Conservation (phyloP, 2,888 invertebrate species). For the Sarcophaga carnaria region DNA sequence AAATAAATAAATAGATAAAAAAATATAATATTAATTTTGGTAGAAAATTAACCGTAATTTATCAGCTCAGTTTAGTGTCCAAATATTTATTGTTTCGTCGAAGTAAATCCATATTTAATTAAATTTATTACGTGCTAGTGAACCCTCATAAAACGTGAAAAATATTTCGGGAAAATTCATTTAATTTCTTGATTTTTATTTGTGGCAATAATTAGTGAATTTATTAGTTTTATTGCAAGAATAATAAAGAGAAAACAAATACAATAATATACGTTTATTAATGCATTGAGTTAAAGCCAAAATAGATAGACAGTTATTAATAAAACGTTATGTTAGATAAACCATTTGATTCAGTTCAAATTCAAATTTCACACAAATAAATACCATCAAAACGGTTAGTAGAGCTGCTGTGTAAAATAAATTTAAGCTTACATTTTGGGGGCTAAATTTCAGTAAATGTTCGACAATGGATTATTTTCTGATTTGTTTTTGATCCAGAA, state of each 20-base stretch:
- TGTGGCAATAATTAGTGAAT: neutral
- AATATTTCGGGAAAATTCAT: slow-evolving; percentile 24
- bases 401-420: neutral
- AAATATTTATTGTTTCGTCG: neutral
- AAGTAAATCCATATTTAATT: slow-evolving; percentile 34
- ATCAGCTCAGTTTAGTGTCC: slow-evolving; percentile 24
- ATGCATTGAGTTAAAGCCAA: neutral
- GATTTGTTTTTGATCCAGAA: too few species aligned
- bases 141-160: neutral
- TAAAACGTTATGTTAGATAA: slow-evolving; percentile 12
- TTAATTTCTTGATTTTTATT: neutral
- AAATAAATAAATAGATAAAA: neutral
- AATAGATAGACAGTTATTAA: neutral
- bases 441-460: too few species aligned
- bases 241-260: neutral
- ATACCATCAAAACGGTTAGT: slow-evolving; percentile 6
- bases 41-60: slow-evolving; percentile 27
- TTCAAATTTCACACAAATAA: neutral
- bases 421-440: too few species aligned
- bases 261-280: slow-evolving; percentile 1
- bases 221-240: neutral
- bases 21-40: slow-evolving; percentile 3
- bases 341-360: slow-evolving; percentile 6
- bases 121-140: slow-evolving; percentile 31
- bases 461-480: too few species aligned